Evolutionary conservation across 2,113 vertebrate species (phyloP).

Genomic region (Xenotilapia flavipinnis): DNA sequence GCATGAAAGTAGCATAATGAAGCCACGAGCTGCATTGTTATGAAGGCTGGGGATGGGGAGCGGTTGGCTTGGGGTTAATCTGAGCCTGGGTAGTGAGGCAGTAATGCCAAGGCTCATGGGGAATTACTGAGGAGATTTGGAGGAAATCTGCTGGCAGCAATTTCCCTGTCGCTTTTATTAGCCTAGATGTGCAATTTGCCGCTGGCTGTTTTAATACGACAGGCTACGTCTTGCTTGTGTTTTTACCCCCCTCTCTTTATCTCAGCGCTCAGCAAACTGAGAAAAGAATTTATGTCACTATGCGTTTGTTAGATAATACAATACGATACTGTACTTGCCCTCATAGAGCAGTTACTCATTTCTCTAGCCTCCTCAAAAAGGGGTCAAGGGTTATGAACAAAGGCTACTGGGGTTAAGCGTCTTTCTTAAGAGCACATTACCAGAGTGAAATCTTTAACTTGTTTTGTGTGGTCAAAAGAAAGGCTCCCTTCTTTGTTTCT

Average conservation of each 20-base stretch:
- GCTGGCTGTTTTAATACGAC: constrained; percentile 43
- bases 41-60: neutral
- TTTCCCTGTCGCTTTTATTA: constrained; percentile 56
- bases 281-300: neutral
- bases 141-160: constrained; percentile 55
- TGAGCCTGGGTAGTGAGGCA: constrained; percentile 48
- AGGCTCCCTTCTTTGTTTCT: neutral
- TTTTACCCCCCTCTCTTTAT: neutral
- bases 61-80: constrained; percentile 22
- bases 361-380: neutral
- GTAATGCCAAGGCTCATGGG: constrained; percentile 54
- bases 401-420: neutral
- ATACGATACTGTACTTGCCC: neutral
- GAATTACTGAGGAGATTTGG: constrained; percentile 60
- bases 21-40: neutral
- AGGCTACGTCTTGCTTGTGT: constrained; percentile 20
- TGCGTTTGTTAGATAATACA: neutral
- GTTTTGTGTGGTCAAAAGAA: neutral
- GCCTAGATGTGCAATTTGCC: constrained; percentile 52
- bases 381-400: constrained; percentile 1
- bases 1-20: neutral
- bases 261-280: neutral
- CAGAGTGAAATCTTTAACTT: neutral
- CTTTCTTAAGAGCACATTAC: neutral
- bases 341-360: neutral